Base-by-base conservation (phyloP, 2,888 invertebrate genomes). In the Phrixothrix hirtus region DNA sequence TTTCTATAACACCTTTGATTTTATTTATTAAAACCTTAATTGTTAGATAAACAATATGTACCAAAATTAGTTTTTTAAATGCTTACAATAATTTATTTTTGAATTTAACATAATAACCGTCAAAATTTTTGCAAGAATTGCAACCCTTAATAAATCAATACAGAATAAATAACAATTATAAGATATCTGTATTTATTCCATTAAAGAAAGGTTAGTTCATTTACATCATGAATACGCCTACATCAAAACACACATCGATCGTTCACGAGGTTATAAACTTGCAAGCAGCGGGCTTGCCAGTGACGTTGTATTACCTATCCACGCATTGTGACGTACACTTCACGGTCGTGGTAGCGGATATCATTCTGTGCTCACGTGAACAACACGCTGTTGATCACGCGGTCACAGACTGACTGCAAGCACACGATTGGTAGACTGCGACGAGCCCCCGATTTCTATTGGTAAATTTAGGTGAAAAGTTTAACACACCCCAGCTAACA, bases 311-410 rank as follows among this genome's bases (percentile, higher is more conserved):
- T 60, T 54, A 55, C 62, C 58, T 61, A 67, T 74, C 72, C 75
- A 80, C 73, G 72, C 65, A 62, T 60, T 60, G 65, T 81, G 80
- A 82, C 81, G 81, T 81, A 79, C 80, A 71, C 81, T 81, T 83
- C 85, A 85, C 84, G 84, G 78, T 77, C 78, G 76, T 74, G 75
- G 70, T 73, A 75, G 79, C 79, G 75, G 76, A 75, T 75, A 84
- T 83, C 88, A 89, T 84, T 81, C 85, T 77, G 76, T 76, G 85
- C 82, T 82, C 91, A 92, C 90, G 91, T 91, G 91, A 89, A 88
- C 84, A 85, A 73, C 85, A 84, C 83, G 83, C 84, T 78, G 76
- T 70, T 76, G 81, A 82, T 81, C 91, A 91, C 87, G 90, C 87
- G 81, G 78, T 75, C 76, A 77, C 78, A 82, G 88, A 83, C 84